Conservation (phyloP, 2,797 vertebrate species). For the Diceros bicornis region DNA sequence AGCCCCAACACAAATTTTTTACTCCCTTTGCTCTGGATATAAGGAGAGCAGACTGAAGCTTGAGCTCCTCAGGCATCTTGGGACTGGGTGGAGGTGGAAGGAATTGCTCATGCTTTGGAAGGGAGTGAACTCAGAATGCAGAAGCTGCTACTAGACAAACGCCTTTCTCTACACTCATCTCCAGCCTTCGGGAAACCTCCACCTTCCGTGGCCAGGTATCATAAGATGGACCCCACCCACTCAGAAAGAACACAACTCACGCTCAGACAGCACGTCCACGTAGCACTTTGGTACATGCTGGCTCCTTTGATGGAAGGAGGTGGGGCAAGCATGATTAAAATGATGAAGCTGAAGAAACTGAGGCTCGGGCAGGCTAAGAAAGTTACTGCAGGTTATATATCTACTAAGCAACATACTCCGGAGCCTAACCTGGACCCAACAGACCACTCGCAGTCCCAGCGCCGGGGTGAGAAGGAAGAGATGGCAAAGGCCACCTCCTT, state of each 20-base stretch:
- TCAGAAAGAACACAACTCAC: background rate
- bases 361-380: background rate
- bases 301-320: background rate
- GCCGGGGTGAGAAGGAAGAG: background rate
- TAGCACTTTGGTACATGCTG: background rate
- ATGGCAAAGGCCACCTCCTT: background rate
- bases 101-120: background rate
- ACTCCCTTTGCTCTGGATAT: background rate
- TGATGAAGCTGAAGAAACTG: background rate
- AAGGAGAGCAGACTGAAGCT: background rate
- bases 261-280: background rate
- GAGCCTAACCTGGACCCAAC: background rate
- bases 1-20: background rate
- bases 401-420: too few species aligned
- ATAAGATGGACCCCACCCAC: background rate
- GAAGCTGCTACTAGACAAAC: background rate
- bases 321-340: background rate
- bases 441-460: background rate
- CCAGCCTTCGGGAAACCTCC: background rate
- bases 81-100: background rate
- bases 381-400: background rate
- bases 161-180: background rate
- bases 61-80: background rate
- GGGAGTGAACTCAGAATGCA: background rate
- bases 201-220: background rate